phyloP scores from a whole-genome alignment of 1,140 invertebrate species.

The Bacillus rossius region DNA sequence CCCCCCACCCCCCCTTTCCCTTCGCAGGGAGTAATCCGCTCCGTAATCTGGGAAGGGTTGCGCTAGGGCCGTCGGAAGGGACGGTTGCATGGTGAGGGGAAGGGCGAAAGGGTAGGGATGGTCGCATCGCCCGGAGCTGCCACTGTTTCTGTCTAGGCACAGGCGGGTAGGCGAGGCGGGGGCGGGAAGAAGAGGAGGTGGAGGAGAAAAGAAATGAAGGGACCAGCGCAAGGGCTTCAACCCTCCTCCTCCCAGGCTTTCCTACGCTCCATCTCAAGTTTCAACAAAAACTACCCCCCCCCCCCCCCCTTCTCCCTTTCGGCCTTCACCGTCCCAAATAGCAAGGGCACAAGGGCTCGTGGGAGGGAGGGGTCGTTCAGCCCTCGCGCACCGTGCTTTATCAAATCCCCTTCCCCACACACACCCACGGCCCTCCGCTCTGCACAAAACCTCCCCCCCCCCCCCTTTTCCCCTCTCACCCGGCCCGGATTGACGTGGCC shows the following conservation, averaged over 20 bases:
- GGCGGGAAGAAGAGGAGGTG: slow-evolving; percentile 22
- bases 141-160: slow-evolving; percentile 3
- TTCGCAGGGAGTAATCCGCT: slow-evolving; percentile 44
- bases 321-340: neutral
- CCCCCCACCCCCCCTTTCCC: slow-evolving; percentile 28
- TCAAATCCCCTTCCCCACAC: neutral
- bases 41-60: slow-evolving; percentile 22
- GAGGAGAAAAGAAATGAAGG: slow-evolving; percentile 19
- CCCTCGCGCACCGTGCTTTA: slow-evolving; percentile 5
- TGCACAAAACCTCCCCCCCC: too few relatives aligned
- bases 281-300: slow-evolving; percentile 34
- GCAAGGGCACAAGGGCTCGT: neutral
- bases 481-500: too few relatives aligned
- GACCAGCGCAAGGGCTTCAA: slow-evolving; percentile 3
- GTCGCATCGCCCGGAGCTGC: neutral
- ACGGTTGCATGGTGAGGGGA: slow-evolving; percentile 28
- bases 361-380: neutral
- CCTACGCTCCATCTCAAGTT: slow-evolving; percentile 40
- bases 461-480: too few relatives aligned
- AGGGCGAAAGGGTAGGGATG: slow-evolving; percentile 31
- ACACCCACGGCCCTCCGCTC: too few relatives aligned
- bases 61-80: slow-evolving; percentile 17
- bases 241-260: slow-evolving; percentile 24
- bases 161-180: slow-evolving; percentile 18
- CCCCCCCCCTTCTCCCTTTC: neutral